Base-by-base conservation (phyloP, 2,888 invertebrate genomes). In the Tachina lurida region DNA sequence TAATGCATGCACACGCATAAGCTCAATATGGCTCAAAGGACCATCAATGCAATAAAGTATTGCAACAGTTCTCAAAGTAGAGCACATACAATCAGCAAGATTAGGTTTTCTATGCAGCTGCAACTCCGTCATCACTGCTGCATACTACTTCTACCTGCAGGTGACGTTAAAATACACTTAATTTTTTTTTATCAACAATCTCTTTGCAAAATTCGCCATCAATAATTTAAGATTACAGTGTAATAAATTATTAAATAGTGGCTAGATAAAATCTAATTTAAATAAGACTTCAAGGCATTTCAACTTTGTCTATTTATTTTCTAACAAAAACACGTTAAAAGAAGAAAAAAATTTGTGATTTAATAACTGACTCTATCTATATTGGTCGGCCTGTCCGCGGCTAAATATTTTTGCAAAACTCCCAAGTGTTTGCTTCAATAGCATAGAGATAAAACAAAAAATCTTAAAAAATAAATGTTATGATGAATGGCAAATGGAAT, bases 401-500 rank as follows among this genome's bases (percentile, higher is more conserved):
- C 17, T 47, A 19, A 52, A 41, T 45, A 22, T 39, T 52, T 58
- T 58, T 58, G 10, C 56, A 45, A 47, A 77, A 41, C 49, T 68
- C 12, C 19, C 39, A 67, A 56, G 31, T 41, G 10, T 15, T 39
- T 17, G 49, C n/a, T 41, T 19, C 22, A 43, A 45, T 70, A 17
- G 41, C 52, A 54, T 12, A 70, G 31, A 31, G 31, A 70, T 31
- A 2, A 43, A 71, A 5, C 60, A 56, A 31, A 71, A n/a, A 76
- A 70, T 13, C 7, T n/a, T 3, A 71, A 76, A 65, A 58, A 41
- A 70, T 15, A 19, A 56, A 56, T 73, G 39, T 71, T 60, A 74
- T 84, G 71, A 84, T 71, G 76, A 84, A 84, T 80, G 60, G 80
- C 17, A 76, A 73, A 81, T 81, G 76, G 73, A 73, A 76, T 81